Conservation (phyloP, 1,140 invertebrate genomes). For the Plectrocnemia conspersa region DNA sequence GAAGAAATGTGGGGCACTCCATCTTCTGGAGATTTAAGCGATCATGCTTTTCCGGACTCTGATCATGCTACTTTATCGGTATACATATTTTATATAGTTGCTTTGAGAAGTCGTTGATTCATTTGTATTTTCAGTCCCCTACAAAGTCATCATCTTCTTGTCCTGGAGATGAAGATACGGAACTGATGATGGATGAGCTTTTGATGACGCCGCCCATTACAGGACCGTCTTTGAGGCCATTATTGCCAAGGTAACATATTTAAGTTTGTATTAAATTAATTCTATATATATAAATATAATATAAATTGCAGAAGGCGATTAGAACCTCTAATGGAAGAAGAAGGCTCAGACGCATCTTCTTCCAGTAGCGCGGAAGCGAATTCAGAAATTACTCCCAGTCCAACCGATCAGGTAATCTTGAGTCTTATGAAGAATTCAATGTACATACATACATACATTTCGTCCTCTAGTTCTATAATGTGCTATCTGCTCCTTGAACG, state of each 20-base stretch:
- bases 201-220: constrained; percentile 65
- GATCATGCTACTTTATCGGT: constrained; percentile 62
- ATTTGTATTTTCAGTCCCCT: constrained; percentile 47
- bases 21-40: constrained; percentile 73
- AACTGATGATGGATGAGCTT: constrained; percentile 67
- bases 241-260: constrained; percentile 54
- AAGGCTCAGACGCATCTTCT: constrained; percentile 51
- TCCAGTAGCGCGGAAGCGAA: constrained; percentile 38
- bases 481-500: no score
- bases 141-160: constrained; percentile 62
- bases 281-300: not conserved
- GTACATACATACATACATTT: not conserved
- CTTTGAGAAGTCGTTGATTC: no score
- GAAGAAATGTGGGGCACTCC: constrained; percentile 83
- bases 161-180: constrained; percentile 62
- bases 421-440: constrained; percentile 7
- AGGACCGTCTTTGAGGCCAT: constrained; percentile 58
- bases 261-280: constrained; percentile 5
- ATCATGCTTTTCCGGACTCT: constrained; percentile 65
- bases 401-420: constrained; percentile 54
- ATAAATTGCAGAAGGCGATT: constrained; percentile 52
- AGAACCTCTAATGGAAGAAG: constrained; percentile 65
- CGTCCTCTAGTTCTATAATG: no score
- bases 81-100: constrained; percentile 34
- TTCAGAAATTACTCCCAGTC: constrained; percentile 42